Evolutionary conservation across 1,140 invertebrate genomes (phyloP), one percentile per base, ranked within the genome.

Genomic region (Drosophila auraria): DNA sequence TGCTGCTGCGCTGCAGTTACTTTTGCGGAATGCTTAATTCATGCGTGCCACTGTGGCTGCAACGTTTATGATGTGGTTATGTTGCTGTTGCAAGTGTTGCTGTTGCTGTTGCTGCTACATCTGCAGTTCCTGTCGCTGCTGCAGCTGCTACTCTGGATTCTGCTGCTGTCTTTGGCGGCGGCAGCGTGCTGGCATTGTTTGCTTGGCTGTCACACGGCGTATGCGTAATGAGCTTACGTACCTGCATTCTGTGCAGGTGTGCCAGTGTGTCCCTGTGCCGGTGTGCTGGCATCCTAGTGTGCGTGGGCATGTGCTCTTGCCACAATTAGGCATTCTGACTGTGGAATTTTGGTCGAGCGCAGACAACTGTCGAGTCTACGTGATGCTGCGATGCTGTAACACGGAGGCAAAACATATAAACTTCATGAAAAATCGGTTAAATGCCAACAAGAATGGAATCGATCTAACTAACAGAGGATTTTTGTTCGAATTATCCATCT

Each of bases 1-100:
- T 72, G 77, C 61, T 75, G 76, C 62, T 80, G 76, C 70, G 73
- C 56, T 77, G 45, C 78, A 79, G 78, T 90, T 90, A 90, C 87
- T 87, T 90, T 91, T 73, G 80, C 54, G 81, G 86, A 90, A 83
- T 91, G 80, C 83, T 87, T 91, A 87, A 90, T 91, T 91, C 87
- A 83, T 82, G 80, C 80, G 82, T 87, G 80, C 83, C 58, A 90
- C 73, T 91, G 87, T 62, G 80, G 87, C 80, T 57, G 80, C 82
- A 87, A 81, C 87, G 87, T 83, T 91, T 81, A 89, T 89, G 81
- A 84, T 84, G 84, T 84, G 84, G 78, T 81, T 80, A 80, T 79
- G 77, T 59, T 69, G 42, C 56, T 51, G 42, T 12, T 61, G 63
- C 25, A 38, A 38, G 33, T 33, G 33, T 33, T 33, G 33, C 33